Conservation (phyloP, 2,113 vertebrate genomes). For the Mus musculus region DNA sequence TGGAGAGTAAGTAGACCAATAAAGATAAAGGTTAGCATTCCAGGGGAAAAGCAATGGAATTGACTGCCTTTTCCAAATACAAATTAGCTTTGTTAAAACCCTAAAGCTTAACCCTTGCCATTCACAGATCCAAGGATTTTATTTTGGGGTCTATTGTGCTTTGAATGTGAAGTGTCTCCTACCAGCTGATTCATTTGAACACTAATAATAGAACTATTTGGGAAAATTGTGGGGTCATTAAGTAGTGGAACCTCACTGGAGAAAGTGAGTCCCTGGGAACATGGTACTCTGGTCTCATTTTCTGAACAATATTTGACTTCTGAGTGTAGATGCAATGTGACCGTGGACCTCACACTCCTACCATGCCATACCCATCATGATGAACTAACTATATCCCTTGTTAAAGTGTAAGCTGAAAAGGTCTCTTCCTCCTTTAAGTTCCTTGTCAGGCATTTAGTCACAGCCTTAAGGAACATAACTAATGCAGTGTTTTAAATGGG, state of each 20-base stretch:
- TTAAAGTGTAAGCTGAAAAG: background rate
- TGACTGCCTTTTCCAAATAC: constrained; percentile 27
- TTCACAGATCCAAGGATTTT: background rate
- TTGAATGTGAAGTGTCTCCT: background rate
- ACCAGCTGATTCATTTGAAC: background rate
- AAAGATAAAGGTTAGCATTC: constrained; percentile 36
- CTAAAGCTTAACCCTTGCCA: background rate
- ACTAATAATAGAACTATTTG: background rate
- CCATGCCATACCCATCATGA: no score
- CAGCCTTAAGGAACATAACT: background rate
- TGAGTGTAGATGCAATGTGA: background rate
- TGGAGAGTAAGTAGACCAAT: constrained; percentile 35
- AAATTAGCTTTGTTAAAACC: constrained; percentile 6
- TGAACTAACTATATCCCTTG: background rate
- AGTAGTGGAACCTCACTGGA: background rate
- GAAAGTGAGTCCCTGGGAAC: background rate
- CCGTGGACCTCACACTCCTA: background rate
- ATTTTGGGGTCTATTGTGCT: background rate
- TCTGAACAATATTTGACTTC: background rate
- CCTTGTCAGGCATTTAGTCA: background rate
- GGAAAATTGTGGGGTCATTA: background rate
- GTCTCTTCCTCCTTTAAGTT: background rate
- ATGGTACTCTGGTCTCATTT: background rate
- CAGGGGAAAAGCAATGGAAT: background rate
- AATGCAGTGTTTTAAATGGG: background rate